phyloP scores from a whole-genome alignment of 1,140 invertebrate species.

The Drosophila yakuba region DNA sequence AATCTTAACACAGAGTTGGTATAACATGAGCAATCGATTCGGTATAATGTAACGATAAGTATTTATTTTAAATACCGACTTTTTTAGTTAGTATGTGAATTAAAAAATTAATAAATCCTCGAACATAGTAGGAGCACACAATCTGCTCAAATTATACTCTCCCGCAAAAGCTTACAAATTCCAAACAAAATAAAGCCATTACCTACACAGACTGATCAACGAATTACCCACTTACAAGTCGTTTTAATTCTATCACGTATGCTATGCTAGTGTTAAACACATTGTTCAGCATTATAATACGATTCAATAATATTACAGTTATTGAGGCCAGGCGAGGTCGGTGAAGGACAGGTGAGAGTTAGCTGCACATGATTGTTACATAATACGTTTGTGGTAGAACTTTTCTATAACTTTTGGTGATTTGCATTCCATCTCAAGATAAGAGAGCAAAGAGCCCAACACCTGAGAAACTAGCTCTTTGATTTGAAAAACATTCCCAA shows the following conservation, averaged over 20 bases:
- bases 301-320: conserved; percentile 85
- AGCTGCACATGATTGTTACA: conserved; percentile 37
- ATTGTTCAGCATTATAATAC: conserved; percentile 49
- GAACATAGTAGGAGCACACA: not conserved
- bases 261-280: conserved; percentile 15
- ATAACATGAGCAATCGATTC: not conserved
- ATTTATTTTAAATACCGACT: not conserved
- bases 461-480: conserved; percentile 3
- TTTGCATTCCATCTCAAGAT: conserved; percentile 9
- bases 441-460: not conserved
- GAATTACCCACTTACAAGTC: conserved; percentile 2
- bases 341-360: conserved; percentile 89
- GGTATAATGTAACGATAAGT: not conserved
- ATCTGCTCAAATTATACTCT: not conserved
- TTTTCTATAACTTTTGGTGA: conserved; percentile 16
- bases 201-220: not conserved
- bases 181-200: not conserved
- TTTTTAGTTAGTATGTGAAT: not conserved
- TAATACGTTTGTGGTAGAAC: conserved; percentile 47
- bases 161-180: not conserved
- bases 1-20: not conserved
- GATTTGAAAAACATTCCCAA: conserved; percentile 5
- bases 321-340: conserved; percentile 92
- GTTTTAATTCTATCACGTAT: conserved; percentile 4
- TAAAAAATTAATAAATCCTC: not conserved